Conservation (phyloP, 1,140 invertebrate genomes). For the Drosophila subpulchrella region DNA sequence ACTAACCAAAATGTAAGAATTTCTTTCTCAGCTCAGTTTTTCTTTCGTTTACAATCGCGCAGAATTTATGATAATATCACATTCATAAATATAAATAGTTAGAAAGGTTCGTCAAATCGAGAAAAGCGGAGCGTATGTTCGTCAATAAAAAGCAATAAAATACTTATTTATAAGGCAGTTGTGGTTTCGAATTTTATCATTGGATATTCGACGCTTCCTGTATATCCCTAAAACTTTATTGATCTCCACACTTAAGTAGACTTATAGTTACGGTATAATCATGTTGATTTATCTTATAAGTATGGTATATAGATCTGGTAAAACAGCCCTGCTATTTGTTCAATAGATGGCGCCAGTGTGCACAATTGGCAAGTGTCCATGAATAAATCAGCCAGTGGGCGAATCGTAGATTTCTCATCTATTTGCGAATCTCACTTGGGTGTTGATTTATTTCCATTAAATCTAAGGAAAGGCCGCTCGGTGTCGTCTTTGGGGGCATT, state of each 20-base stretch:
- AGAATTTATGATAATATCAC: conserved; percentile 79
- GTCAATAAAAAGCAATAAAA: conserved; percentile 55
- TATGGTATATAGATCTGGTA: conserved; percentile 41
- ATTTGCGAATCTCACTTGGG: conserved; percentile 2
- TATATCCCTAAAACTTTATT: conserved; percentile 14
- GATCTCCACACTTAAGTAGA: conserved; percentile 1
- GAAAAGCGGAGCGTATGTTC: conserved; percentile 24
- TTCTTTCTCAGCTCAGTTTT: conserved; percentile 7
- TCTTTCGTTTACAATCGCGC: conserved; percentile 34
- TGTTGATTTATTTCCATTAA: conserved; percentile 22
- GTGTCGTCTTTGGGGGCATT: conserved; percentile 41
- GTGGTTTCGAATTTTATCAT: conserved; percentile 47
- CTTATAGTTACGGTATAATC: conserved; percentile 23
- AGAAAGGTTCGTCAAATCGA: conserved; percentile 35
- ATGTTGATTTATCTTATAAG: conserved; percentile 12
- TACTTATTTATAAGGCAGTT: conserved; percentile 77
- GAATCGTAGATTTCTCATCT: conserved; percentile 13
- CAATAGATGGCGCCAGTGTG: conserved; percentile 44
- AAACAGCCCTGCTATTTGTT: conserved; percentile 45
- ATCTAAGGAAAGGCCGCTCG: conserved; percentile 38
- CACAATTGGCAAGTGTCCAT: conserved; percentile 68
- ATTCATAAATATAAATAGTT: conserved; percentile 74
- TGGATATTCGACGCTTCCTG: conserved; percentile 27
- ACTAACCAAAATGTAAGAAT: conserved; percentile 23
- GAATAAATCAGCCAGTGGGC: conserved; percentile 28